Base-by-base conservation (phyloP, 2,113 vertebrate genomes). In the Paedocypris sp. region DNA sequence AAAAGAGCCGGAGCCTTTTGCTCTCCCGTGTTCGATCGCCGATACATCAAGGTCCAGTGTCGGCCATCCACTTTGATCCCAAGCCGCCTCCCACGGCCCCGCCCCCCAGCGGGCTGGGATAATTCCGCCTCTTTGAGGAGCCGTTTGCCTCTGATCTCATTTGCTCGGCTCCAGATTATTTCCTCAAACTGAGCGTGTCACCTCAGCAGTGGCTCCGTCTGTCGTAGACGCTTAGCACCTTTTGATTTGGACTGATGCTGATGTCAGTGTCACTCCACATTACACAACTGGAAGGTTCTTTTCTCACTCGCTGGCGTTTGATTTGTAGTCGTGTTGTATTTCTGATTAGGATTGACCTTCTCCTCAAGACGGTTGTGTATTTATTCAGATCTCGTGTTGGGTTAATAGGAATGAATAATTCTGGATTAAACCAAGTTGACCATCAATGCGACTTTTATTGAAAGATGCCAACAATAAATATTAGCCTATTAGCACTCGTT, bases 161-260 rank as follows among this genome's bases (percentile, higher is more conserved):
- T 78, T 77, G 70, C 54, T 75, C 72, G 67, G 73, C 70, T 75
- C 66, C 79, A 81, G 84, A 82, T 80, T 76, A 81, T 82, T 78
- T 67, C 76, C 73, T 76, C 69, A 80, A 81, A 82, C 80, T 79
- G 84, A 75, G 73, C 75, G 63, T 36, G 71, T 77, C 71, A 73
- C 42, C 49, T 62, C 71, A 56, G 62, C 43, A 56, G 45, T 4
- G 45, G 12, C 42, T 25, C 38, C 53, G 18, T 69, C 31, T 31
- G 50, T 39, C 4, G 5, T 12, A 60, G 48, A 20, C 26, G 36
- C 32, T 45, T 45, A n/a, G n/a, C n/a, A 28, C 8, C 18, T 54
- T 48, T 49, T 28, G 25, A 54, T 11, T 20, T 50, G 48, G 28
- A 12, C 35, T 38, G 33, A 52, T 36, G 31, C 15, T 38, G 22